Base-by-base conservation (phyloP, 2,888 invertebrate species). In the Branchipolynoe longqiensis region DNA sequence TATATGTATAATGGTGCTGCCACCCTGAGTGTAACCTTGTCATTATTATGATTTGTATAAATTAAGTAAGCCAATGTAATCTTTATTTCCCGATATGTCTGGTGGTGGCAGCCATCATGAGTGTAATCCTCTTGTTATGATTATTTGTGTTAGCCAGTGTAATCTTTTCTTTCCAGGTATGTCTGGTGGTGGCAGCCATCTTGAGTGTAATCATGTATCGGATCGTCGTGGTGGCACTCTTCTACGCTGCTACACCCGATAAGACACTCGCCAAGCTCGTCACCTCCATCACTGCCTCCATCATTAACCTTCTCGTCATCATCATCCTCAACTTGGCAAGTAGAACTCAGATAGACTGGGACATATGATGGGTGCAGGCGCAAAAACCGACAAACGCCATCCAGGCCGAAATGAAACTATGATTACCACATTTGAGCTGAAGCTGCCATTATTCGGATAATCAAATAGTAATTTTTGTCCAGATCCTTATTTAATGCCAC, bases 141-240 rank as follows among this genome's bases (percentile, higher is more conserved):
- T 18, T 12, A n/a, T 18, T 12, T 12, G 8, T 18, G 12, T 58
- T 14, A 58, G 4, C 18, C 12, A 58, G 4, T 25, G 4, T 58
- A 58, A 8, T 58, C 4, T n/a, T 83, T 88, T 48, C 69, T 69
- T 86, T 88, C 93, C 94, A 97, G 97, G 95, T 97, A 87, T 94
- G 96, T 48, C 95, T 98, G 56, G 97, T 98, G 0, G 94, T 98
- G 88, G 97, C 96, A 0, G 98, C 98, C 0, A 98, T 99, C 0
- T 94, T 99, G 87, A 98, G 98, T 33, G 98, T 99, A n/a, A 98
- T 99, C 82, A 96, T 98, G 87, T 99, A 99, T 94, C 95, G 99
- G 82, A 93, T 95, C 82, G 93, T 94, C 96, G 97, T 94, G 95
- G 96, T 91, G 0, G 90, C 90, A 1, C 84, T 91, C 8, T 85